Base-by-base conservation (phyloP, 2,888 invertebrate species). In the Chamaedrilus cognettii region DNA sequence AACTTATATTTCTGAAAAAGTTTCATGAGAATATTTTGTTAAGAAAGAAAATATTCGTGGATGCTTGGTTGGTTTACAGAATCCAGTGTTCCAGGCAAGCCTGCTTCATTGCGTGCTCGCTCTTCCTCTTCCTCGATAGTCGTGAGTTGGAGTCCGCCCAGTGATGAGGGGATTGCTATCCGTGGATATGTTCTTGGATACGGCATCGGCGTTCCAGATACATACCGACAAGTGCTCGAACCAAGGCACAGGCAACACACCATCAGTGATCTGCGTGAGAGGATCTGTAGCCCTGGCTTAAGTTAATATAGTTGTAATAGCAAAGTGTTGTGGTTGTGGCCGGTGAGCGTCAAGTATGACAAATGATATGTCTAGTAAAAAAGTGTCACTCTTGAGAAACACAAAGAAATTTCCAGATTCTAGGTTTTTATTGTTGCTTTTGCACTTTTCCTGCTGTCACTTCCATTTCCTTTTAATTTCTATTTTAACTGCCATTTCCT, bases 141-240 rank as follows among this genome's bases (percentile, higher is more conserved):
- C 0, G 90, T 99, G 66, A 90, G 90, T 82, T 99, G 98, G 98
- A 88, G 88, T 72, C 91, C 91, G 31, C 92, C 94, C 0, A 86
- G 87, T 49, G 90, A 91, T 79, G 90, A 90, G 73, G 90, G 90
- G 74, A 89, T 93, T 71, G 88, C 93, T 85, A 90, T 96, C 67
- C 88, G 95, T 34, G 94, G 93, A 66, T 97, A 95, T 85, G 90
- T 90, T 73, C 88, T 99, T 70, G 94, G 95, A 64, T 99, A 97
- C 94, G 99, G 99, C 49, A 91, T 93, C 74, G 96, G 96, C 35
- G 89, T 96, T 76, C 96, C 98, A 0, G 97, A 98, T 83, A 92
- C 90, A 68, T 91, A 90, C 78, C 88, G 90, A 11, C 87, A 90
- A 63, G 88, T 90, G 66, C 86, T 98, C 62, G 93, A 93, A 77